Evolutionary conservation across 1,140 invertebrate genomes (phyloP).

Genomic region (Drosophila obscura): DNA sequence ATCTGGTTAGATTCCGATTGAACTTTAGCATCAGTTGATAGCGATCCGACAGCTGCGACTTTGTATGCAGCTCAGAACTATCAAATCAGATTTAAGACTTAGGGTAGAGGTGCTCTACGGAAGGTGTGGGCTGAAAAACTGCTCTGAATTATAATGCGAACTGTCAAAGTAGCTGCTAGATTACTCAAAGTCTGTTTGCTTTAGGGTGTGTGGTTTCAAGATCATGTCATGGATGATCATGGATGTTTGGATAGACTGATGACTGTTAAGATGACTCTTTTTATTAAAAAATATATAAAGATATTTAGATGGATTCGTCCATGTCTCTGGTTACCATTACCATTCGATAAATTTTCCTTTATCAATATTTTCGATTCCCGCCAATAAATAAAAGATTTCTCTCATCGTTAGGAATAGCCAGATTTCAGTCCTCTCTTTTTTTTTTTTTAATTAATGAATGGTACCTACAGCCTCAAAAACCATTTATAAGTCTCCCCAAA

Average conservation of each 20-base stretch:
- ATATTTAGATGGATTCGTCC: no score
- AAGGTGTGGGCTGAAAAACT: background rate
- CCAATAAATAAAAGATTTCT: no score
- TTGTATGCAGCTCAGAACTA: conserved; percentile 5
- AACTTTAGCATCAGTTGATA: conserved; percentile 37
- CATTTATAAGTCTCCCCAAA: conserved; percentile 1
- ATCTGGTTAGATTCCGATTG: conserved; percentile 35
- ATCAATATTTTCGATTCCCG: no score
- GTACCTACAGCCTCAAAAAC: background rate
- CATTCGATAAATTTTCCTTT: no score
- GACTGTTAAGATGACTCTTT: no score
- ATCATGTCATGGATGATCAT: background rate
- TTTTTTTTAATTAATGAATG: no score
- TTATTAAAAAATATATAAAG: no score
- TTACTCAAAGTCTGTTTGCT: background rate
- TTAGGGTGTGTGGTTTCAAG: background rate
- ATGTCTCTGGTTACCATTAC: no score
- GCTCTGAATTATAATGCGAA: background rate
- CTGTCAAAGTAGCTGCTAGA: conserved; percentile 7
- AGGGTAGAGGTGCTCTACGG: no score
- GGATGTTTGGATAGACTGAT: no score
- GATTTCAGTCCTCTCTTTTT: no score
- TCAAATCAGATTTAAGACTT: conserved; percentile 10
- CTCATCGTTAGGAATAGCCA: no score
- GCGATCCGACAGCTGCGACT: conserved; percentile 9